These are phyloP conservation scores for Syngnathus acus DNA, from an alignment of 2,797 vertebrate species.

Conservation along the genomic window DNA sequence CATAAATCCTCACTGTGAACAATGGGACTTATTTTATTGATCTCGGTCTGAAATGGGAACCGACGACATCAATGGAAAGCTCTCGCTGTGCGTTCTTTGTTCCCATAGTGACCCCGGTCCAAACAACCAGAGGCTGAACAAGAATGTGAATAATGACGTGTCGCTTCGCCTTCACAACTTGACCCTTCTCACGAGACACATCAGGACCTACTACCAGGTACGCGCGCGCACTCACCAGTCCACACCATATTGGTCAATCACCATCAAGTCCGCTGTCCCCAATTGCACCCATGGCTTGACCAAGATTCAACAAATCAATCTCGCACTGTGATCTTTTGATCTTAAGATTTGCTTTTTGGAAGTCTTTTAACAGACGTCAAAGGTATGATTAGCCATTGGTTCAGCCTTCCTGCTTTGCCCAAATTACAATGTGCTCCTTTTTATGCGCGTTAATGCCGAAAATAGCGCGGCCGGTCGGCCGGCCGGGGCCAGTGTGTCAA, in stretches of 20 bases:
- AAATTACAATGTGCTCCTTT: background rate
- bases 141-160: conserved; percentile 58
- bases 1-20: conserved; percentile 29
- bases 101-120: conserved; percentile 56
- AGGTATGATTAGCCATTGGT: background rate
- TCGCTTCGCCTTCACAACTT: conserved; percentile 62
- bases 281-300: background rate
- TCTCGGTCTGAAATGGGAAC: conserved; percentile 26
- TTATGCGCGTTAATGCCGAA: background rate
- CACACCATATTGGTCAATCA: background rate
- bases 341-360: background rate
- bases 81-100: conserved; percentile 17
- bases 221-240: background rate
- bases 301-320: background rate
- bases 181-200: conserved; percentile 53
- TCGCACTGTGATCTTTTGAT: background rate
- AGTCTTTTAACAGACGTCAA: background rate
- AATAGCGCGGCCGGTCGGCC: background rate
- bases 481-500: background rate
- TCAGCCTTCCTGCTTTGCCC: background rate
- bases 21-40: conserved; percentile 16
- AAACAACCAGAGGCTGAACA: conserved; percentile 58
- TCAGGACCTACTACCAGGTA: conserved; percentile 64
- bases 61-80: conserved; percentile 12
- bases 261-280: background rate